Evolutionary conservation across 2,797 vertebrate genomes (phyloP), one percentile per base, ranked within the genome.

Genomic region (Crax fasciolata): DNA sequence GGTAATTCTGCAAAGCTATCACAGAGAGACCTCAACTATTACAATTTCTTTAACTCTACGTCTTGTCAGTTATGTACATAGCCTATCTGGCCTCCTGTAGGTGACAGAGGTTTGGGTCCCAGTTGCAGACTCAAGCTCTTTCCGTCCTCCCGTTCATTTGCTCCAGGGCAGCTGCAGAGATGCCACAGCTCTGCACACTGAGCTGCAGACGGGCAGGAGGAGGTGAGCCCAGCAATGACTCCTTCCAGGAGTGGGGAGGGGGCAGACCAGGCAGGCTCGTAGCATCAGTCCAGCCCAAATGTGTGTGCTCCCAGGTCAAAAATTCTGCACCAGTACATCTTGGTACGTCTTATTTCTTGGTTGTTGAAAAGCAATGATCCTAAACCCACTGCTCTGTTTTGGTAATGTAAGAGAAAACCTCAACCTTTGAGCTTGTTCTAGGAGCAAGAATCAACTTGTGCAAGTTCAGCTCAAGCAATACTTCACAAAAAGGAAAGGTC

Each of bases 391-490:
- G 70, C 61, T 51, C 55, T 51, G 15, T 39, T 95, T 74, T 67
- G 77, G 83, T 79, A 67, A 77, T 66, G 4, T 8, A 82, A 67
- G 61, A 82, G 71, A 89, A 95, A 96, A 93, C 72, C 57, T 95
- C 84, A 73, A 89, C 79, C 91, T 94, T 89, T 94, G 87, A 96
- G 94, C 85, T 93, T 59, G 44, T 43, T 84, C 35, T 63, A 78
- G 52, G 46, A 93, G 87, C 92, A 96, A 96, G 89, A 96, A 96
- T 39, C 76, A 61, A 94, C 94, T 86, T 93, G 92, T 81, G 80
- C 91, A 86, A 86, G 70, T 87, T 82, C 84, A 86, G 76, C 87
- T 88, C 39, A 44, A 86, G 76, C 41, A 79, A 25, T 55, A 73
- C 35, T 76, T 88, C 43, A 74, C 39, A 68, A 8, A 83, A 73